These are phyloP conservation scores for Syritta pipiens DNA, from an alignment of 2,888 invertebrate genomes.

Conservation along the genomic window DNA sequence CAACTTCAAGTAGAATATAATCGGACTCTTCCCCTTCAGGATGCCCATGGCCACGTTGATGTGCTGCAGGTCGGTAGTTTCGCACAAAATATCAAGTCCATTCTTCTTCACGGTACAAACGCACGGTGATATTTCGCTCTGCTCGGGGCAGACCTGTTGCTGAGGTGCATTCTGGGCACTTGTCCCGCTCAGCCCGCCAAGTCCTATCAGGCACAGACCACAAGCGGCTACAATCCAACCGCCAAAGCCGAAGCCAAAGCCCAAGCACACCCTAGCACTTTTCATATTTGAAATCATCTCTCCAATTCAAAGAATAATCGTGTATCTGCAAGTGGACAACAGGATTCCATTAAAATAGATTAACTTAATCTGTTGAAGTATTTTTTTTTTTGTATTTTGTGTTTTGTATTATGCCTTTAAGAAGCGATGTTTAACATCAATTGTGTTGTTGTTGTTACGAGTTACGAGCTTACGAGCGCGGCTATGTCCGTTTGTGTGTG, in stretches of 20 bases:
- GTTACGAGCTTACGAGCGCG: too few relatives aligned
- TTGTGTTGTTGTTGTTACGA: too few relatives aligned
- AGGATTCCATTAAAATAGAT: conserved; percentile 50
- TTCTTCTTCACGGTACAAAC: conserved; percentile 92
- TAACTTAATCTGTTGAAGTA: conserved; percentile 33
- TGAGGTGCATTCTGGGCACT: conserved; percentile 74
- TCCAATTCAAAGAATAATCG: conserved; percentile 35
- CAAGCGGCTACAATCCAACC: conserved; percentile 31
- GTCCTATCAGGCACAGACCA: too few relatives aligned
- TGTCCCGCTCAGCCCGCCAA: conserved; percentile 31
- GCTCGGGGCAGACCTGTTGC: conserved; percentile 87
- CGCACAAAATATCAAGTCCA: conserved; percentile 93
- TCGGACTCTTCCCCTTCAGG: conserved; percentile 88
- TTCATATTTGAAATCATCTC: conserved; percentile 61
- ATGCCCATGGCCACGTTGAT: conserved; percentile 90
- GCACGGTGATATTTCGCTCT: conserved; percentile 88
- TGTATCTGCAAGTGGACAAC: conserved; percentile 39
- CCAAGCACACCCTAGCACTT: conserved; percentile 29
- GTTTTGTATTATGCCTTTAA: too few relatives aligned
- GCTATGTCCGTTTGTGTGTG: not conserved
- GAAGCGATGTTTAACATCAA: conserved; percentile 25
- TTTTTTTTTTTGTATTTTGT: too few relatives aligned
- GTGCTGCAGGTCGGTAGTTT: conserved; percentile 89
- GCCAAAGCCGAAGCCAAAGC: too few relatives aligned
- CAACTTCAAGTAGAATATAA: conserved; percentile 92